Evolutionary conservation across 2,113 vertebrate genomes (phyloP), one percentile per base, ranked within the genome.

Genomic region (Pseudorhombus dupliciocellatus): DNA sequence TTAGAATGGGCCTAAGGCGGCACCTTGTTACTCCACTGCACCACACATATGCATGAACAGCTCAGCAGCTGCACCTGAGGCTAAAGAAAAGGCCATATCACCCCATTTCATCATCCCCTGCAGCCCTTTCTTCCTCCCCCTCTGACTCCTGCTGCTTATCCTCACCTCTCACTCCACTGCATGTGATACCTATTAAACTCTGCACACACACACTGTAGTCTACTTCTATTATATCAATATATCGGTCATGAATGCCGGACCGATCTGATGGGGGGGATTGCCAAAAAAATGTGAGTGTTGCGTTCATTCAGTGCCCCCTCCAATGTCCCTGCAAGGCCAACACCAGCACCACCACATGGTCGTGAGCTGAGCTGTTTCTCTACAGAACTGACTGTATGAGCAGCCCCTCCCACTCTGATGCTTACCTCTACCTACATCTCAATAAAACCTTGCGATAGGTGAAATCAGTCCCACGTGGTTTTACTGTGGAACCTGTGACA

Each of bases 81-180:
- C 77, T 7, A 73, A 60, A 84, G 66, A 78, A 83, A 83, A 73
- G 85, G 79, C 80, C 86, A 84, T 88, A 89, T 87, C 88, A 88
- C 80, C 85, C 62, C 60, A 72, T 92, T 90, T 90, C 84, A 90
- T 90, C 88, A 90, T 75, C 68, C 70, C 79, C 59, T 75, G 24
- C 58, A 85, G 84, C 44, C 70, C 52, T 70, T 30, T 48, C 55
- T 16, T 16, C 58, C 68, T 46, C 51, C 50, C 50, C 57, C 69
- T 53, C 48, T 34, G 16, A 15, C 63, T 71, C 16, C 7, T 18
- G 24, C 51, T 69, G 56, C 75, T 80, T 66, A 83, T 84, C 31
- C 70, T 86, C 80, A 84, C 81, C 75, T 71, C 85, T 86, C 55
- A 69, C 66, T 84, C 46, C 58, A 50, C 46, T 62, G 66, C 75